These are phyloP conservation scores for Zoanthus solanderi DNA, from an alignment of 92 coral and sea anemone species.

Conservation along the genomic window DNA sequence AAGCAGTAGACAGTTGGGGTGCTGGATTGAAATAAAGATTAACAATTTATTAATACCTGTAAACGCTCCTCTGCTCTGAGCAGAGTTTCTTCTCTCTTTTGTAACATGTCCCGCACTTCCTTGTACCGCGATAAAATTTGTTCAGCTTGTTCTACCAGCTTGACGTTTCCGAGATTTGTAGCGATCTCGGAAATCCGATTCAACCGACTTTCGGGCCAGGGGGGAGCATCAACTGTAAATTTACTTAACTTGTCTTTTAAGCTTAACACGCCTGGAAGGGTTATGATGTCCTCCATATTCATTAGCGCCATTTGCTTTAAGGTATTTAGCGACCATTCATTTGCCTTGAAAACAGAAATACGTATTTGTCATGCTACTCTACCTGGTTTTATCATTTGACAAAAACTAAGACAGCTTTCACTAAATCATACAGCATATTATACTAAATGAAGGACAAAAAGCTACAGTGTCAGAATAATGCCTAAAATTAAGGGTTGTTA, in stretches of 20 bases:
- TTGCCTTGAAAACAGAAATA: slow-evolving; percentile 33
- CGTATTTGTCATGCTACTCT: too few species aligned
- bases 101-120: slow-evolving; percentile 91
- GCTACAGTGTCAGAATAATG: too few species aligned
- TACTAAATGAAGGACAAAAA: too few species aligned
- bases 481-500: too few species aligned
- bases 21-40: too few species aligned
- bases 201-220: slow-evolving; percentile 90
- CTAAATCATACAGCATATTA: too few species aligned
- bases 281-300: slow-evolving; percentile 97
- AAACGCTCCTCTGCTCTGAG: slow-evolving; percentile 87
- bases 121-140: slow-evolving; percentile 81
- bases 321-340: slow-evolving; percentile 93
- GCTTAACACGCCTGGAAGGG: slow-evolving; percentile 83
- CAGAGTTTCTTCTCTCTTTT: slow-evolving; percentile 87
- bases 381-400: too few species aligned
- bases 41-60: slow-evolving; percentile 57
- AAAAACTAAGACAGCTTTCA: too few species aligned
- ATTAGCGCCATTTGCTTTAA: slow-evolving; percentile 91
- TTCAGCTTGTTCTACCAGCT: slow-evolving; percentile 82
- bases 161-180: slow-evolving; percentile 76
- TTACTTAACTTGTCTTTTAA: slow-evolving; percentile 77
- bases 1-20: too few species aligned
- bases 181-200: slow-evolving; percentile 89
- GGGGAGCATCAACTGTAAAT: slow-evolving; percentile 75